Evolutionary conservation across 2,113 vertebrate species (phyloP).

Genomic region (Cyanistes caeruleus): DNA sequence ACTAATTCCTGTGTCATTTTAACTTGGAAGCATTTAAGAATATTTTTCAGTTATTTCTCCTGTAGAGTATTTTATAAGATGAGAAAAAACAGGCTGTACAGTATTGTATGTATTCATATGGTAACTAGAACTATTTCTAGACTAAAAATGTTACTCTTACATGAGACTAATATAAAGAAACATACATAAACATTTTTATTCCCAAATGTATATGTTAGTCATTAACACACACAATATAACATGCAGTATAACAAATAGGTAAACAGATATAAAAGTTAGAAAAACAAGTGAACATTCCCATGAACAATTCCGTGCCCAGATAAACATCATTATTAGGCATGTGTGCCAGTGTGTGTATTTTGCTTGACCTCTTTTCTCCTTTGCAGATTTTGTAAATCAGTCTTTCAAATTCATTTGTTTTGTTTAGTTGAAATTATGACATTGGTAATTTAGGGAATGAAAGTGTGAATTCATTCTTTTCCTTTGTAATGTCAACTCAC

Average conservation of each 20-base stretch:
- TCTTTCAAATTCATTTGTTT: not conserved
- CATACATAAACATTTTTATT: not conserved
- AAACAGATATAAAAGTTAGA: not conserved
- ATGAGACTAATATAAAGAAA: not conserved
- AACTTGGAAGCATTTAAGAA: not conserved
- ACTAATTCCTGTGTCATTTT: not conserved
- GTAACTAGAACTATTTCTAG: not conserved
- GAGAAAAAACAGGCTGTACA: not conserved
- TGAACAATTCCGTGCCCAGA: not conserved
- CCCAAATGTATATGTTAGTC: rapidly evolving
- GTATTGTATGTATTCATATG: not conserved
- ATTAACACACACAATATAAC: not conserved
- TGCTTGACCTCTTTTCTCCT: not conserved
- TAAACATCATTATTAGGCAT: not conserved
- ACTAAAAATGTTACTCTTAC: not conserved
- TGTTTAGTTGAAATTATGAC: not conserved
- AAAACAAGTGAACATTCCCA: not conserved
- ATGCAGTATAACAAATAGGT: not conserved
- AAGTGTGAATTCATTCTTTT: not conserved
- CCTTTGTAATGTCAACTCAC: not conserved
- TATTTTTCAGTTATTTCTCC: not conserved
- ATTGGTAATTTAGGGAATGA: not conserved
- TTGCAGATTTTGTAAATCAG: not conserved
- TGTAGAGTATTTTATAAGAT: not conserved
- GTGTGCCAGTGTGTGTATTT: not conserved